phyloP scores from a whole-genome alignment of 2,888 invertebrate genomes.

The Drosophila basisetae region DNA sequence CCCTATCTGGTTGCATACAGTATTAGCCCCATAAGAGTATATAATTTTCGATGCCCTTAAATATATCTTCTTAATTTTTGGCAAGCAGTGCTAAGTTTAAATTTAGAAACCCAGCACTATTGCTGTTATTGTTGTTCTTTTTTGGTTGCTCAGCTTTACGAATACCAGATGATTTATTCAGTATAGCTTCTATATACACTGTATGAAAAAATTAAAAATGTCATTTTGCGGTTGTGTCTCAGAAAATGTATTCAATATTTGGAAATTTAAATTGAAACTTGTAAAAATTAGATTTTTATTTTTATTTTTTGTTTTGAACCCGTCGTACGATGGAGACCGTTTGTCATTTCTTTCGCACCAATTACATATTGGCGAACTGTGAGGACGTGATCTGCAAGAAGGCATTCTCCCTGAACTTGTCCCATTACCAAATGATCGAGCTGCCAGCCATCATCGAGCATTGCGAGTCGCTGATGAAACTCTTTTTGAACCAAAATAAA shows the following conservation, averaged over 20 bases:
- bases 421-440: conserved; percentile 88
- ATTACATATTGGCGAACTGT: conserved; percentile 89
- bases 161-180: conserved; percentile 22
- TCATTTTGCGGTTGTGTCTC: conserved; percentile 31
- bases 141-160: conserved; percentile 1
- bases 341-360: conserved; percentile 89
- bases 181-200: conserved; percentile 10
- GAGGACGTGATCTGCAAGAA: conserved; percentile 88
- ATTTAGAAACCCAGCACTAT: conserved; percentile 39
- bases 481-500: conserved; percentile 89
- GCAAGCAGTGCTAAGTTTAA: conserved; percentile 40
- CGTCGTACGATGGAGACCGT: conserved; percentile 87
- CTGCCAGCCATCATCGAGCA: conserved; percentile 87
- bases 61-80: conserved; percentile 16
- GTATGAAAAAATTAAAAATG: conserved; percentile 20
- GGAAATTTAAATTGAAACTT: conserved; percentile 41
- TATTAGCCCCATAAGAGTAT: conserved; percentile 11
- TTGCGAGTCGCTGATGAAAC: conserved; percentile 87
- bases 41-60: conserved; percentile 5
- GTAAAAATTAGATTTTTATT: not conserved
- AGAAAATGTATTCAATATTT: conserved; percentile 41
- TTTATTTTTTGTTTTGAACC: not conserved
- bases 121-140: not conserved
- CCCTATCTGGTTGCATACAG: not conserved
- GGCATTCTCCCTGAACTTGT: conserved; percentile 87